Evolutionary conservation across 2,888 invertebrate genomes (phyloP), one percentile per base, ranked within the genome.

Genomic region (Koerneria pararmatus): DNA sequence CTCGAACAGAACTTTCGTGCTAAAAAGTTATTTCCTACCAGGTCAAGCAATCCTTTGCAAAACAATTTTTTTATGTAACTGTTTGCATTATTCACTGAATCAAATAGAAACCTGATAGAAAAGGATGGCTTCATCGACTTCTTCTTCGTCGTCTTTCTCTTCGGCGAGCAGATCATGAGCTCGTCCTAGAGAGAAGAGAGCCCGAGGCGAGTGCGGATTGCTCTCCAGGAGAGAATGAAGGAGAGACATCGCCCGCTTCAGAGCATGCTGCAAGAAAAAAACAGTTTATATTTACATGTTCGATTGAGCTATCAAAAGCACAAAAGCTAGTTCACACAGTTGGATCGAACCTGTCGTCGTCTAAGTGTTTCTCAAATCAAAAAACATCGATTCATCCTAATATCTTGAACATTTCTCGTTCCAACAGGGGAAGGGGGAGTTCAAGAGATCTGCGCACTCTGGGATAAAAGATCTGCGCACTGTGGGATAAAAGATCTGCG

Each of bases 101-200:
- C 11, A 15, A n/a, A 46, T 15, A 46, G n/a, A 46, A 46, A 63
- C 64, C 41, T 64, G 41, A 41, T 64, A 64, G 31, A 56, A 56
- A 27, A 56, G 24, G 64, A 64, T 64, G 56, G 64, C 64, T 24
- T 54, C 37, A 41, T 64, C 64, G 6, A 64, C 37, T 6, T 35
- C 64, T 29, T 64, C 56, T 15, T 64, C 64, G 32, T 54, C 54
- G n/a, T 64, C 64, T 8, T 64, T 56, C 8, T 24, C 46, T 22
- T 64, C 64, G 3, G 64, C 54, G 0, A 64, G 37, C 1, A 53
- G 5, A 46, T 64, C 64, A 46, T 41, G 56, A 1, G 64, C 64
- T 31, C 64, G 64, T 4, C 54, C 64, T 56, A 56, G 56, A 4
- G 64, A 64, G 64, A 64, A 64, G 1, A 64, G 35, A 2, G 54